phyloP scores from a whole-genome alignment of 2,113 vertebrate genomes.

The Elanus axillaris region DNA sequence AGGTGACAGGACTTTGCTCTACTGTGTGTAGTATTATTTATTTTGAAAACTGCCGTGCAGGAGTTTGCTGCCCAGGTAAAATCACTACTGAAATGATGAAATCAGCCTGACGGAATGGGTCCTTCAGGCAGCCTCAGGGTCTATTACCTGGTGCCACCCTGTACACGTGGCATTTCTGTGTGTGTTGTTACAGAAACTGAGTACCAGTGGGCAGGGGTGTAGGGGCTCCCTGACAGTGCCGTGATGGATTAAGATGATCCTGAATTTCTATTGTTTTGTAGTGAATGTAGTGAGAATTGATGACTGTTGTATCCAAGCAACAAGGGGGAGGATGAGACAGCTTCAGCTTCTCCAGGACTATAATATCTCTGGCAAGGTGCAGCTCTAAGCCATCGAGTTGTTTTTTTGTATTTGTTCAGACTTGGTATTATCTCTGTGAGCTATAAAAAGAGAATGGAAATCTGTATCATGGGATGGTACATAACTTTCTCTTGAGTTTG shows the following conservation, averaged over 20 bases:
- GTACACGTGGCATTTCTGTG: neutral
- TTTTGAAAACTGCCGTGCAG: neutral
- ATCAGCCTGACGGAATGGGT: neutral
- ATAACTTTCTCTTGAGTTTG: neutral
- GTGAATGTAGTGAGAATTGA: conserved; percentile 36
- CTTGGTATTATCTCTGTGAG: neutral
- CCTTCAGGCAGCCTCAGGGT: neutral
- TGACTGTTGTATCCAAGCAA: conserved; percentile 38
- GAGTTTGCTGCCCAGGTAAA: neutral
- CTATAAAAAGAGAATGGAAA: neutral
- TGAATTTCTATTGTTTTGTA: conserved; percentile 53
- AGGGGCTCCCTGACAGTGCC: conserved; percentile 24
- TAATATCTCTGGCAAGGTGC: neutral
- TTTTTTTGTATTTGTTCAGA: neutral
- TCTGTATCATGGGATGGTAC: neutral
- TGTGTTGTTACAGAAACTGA: neutral
- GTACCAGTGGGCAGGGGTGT: neutral
- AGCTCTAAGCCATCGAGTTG: neutral
- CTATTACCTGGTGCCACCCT: neutral
- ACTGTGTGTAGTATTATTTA: accelerated
- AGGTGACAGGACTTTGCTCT: neutral
- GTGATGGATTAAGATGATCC: conserved; percentile 65
- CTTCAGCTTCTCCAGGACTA: neutral
- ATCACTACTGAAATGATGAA: neutral
- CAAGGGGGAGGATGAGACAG: conserved; percentile 14